Evolutionary conservation across 2,113 vertebrate species (phyloP).

Genomic region (Sterna hirundo): DNA sequence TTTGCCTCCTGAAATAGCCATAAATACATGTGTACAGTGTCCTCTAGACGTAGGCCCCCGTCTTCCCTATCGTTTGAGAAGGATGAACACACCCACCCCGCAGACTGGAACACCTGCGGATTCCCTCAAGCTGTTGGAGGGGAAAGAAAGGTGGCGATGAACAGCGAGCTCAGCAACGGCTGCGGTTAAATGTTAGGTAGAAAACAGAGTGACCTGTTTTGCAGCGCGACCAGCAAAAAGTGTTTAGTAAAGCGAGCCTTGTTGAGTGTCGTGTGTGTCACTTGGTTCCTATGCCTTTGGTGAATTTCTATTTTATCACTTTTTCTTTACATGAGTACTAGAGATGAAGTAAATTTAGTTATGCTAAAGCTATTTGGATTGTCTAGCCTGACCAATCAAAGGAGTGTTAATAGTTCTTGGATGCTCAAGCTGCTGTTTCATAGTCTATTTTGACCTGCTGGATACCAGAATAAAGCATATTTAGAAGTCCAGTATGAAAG

Average conservation of each 20-base stretch:
- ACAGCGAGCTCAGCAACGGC: accelerated
- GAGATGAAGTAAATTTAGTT: background rate
- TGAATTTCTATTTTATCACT: background rate
- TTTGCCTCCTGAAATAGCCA: background rate
- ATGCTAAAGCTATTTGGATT: background rate
- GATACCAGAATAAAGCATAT: background rate
- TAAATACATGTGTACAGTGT: background rate
- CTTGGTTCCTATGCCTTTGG: background rate
- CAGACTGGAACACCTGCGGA: background rate
- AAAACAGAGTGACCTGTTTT: background rate
- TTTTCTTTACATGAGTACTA: background rate
- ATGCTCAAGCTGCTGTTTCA: background rate
- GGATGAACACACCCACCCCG: accelerated
- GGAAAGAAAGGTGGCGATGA: background rate
- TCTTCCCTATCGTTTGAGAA: background rate
- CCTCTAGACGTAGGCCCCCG: background rate
- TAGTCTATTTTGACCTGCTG: background rate
- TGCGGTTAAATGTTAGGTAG: background rate
- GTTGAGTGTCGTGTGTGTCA: background rate
- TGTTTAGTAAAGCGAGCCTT: background rate
- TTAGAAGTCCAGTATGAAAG: background rate
- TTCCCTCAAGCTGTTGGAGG: background rate
- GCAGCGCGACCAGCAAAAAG: background rate
- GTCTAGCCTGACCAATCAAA: background rate
- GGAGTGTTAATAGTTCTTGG: background rate